A percentile compares a stretch with the other conserved stretches of the same genome.
These are phyloP conservation scores for Chaetops frenatus DNA, from an alignment of 2,113 vertebrate species.

Conservation along the genomic window DNA sequence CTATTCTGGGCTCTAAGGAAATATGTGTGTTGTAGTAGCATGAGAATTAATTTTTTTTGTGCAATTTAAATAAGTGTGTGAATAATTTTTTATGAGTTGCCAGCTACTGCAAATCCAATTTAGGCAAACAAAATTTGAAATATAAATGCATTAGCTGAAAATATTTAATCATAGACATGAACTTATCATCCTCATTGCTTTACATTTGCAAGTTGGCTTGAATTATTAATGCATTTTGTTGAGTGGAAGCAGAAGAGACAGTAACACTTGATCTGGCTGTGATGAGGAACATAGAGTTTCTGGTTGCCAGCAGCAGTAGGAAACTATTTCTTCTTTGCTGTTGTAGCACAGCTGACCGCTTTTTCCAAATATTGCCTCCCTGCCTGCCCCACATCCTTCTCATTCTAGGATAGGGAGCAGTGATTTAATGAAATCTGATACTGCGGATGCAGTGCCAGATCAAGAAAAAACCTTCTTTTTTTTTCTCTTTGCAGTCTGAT, in stretches of 20 bases:
- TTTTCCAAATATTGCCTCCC: neutral
- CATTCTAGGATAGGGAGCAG: neutral
- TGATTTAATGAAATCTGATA: neutral
- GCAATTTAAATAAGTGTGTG: neutral
- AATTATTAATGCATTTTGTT: neutral
- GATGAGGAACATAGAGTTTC: neutral
- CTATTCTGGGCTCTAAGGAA: neutral
- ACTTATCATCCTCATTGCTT: neutral
- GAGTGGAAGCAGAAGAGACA: neutral
- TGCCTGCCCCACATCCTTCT: neutral
- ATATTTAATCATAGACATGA: slow-evolving; percentile 4
- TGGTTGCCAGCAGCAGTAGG: neutral
- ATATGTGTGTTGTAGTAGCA: neutral
- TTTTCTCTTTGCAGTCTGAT: neutral
- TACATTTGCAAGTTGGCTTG: neutral
- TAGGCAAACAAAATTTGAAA: slow-evolving; percentile 27
- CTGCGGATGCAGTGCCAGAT: neutral
- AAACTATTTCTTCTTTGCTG: neutral
- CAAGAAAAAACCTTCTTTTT: neutral
- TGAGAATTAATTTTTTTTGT: neutral
- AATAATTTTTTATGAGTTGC: slow-evolving; percentile 29
- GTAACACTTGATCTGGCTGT: neutral
- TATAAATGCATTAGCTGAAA: neutral
- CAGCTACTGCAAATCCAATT: neutral
- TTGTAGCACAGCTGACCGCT: neutral